phyloP scores from a whole-genome alignment of 2,888 invertebrate species.

The Drosophila putrida region DNA sequence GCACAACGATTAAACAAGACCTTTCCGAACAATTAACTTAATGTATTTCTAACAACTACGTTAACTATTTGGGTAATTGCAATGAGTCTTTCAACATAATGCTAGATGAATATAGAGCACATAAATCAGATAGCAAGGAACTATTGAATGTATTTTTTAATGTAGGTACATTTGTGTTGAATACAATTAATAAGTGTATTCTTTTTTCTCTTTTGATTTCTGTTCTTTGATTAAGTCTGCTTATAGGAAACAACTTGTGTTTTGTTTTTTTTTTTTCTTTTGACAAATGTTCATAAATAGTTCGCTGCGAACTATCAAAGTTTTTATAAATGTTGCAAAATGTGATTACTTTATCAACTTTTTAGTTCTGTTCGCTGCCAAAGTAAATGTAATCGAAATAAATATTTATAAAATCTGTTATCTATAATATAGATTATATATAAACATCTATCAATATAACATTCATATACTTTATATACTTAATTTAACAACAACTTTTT shows the following conservation, averaged over 20 bases:
- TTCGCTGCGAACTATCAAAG: slow-evolving; percentile 24
- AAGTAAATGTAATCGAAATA: slow-evolving; percentile 50
- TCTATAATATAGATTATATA: slow-evolving; percentile 12
- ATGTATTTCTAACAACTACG: slow-evolving; percentile 59
- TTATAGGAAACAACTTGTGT: slow-evolving; percentile 35
- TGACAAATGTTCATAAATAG: slow-evolving; percentile 36
- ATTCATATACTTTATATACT: slow-evolving; percentile 18
- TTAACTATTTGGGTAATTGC: slow-evolving; percentile 70
- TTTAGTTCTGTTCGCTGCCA: slow-evolving; percentile 23
- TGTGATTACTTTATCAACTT: background rate
- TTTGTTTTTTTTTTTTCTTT: background rate
- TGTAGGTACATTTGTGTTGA: slow-evolving; percentile 33
- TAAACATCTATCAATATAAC: slow-evolving; percentile 40
- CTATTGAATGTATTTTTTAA: slow-evolving; percentile 43
- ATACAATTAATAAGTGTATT: slow-evolving; percentile 32
- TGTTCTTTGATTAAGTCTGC: slow-evolving; percentile 11
- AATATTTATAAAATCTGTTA: slow-evolving; percentile 53
- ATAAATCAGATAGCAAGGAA: slow-evolving; percentile 51
- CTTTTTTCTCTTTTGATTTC: slow-evolving; percentile 4
- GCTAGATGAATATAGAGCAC: slow-evolving; percentile 20
- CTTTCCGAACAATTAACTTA: slow-evolving; percentile 13
- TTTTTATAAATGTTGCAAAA: slow-evolving; percentile 41
- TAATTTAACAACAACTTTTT: slow-evolving; percentile 23
- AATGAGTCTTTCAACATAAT: slow-evolving; percentile 65
- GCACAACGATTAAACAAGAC: slow-evolving; percentile 22